These are phyloP conservation scores for Latrodectus hesperus DNA, from an alignment of 2,888 invertebrate genomes.

Conservation along the genomic window DNA sequence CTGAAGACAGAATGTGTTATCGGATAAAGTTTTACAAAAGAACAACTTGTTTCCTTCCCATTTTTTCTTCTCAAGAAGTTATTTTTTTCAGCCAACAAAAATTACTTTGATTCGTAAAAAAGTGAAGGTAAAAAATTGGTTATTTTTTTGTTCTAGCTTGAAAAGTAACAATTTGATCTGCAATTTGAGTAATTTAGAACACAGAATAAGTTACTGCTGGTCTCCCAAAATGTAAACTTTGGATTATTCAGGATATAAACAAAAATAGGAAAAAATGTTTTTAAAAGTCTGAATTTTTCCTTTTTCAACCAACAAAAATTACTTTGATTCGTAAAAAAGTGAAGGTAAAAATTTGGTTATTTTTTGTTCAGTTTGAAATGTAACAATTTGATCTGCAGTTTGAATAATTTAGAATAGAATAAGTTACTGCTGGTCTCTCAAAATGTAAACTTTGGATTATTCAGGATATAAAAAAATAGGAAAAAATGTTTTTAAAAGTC, in stretches of 20 bases:
- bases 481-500: no score
- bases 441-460: no score
- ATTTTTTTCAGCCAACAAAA: background rate
- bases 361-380: background rate
- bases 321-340: background rate
- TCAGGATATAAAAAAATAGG: no score
- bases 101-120: background rate
- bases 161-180: background rate
- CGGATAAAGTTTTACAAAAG: slow-evolving; percentile 46
- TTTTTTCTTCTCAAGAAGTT: background rate
- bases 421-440: no score
- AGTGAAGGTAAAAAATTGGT: background rate
- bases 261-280: no score
- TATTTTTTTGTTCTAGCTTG: background rate
- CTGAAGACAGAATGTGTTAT: slow-evolving; percentile 18
- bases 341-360: background rate
- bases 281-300: no score
- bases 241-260: no score
- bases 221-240: no score
- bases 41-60: slow-evolving; percentile 34
- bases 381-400: background rate
- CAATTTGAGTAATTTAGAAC: background rate
- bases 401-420: background rate
- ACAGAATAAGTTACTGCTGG: no score
- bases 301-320: background rate